These are phyloP conservation scores for Thymelicus lineola DNA, from an alignment of 2,888 invertebrate genomes.

Conservation along the genomic window DNA sequence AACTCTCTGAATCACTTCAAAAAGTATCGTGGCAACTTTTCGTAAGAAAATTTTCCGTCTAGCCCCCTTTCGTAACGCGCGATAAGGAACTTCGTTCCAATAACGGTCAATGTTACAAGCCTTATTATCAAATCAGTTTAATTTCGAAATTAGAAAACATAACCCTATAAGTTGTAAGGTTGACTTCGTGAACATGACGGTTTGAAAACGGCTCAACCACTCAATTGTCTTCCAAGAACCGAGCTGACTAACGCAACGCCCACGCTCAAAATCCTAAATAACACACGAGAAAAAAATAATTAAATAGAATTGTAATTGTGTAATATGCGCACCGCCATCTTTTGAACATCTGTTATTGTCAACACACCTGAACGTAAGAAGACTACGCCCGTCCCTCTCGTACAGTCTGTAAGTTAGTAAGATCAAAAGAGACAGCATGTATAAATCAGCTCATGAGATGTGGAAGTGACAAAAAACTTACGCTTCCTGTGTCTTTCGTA, in stretches of 20 bases:
- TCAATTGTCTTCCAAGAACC: slow-evolving; percentile 66
- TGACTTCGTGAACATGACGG: slow-evolving; percentile 60
- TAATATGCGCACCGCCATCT: slow-evolving; percentile 76
- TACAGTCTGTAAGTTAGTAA: slow-evolving; percentile 35
- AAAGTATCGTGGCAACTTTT: too few relatives aligned
- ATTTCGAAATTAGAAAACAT: slow-evolving; percentile 58
- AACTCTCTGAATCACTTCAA: too few relatives aligned
- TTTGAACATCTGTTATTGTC: slow-evolving; percentile 83
- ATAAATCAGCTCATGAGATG: slow-evolving; percentile 65
- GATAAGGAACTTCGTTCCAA: too few relatives aligned
- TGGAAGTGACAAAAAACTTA: slow-evolving; percentile 84
- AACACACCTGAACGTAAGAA: slow-evolving; percentile 78
- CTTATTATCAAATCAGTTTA: slow-evolving; percentile 59
- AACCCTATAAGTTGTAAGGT: slow-evolving; percentile 60
- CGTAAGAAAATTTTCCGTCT: too few relatives aligned
- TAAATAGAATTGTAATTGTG: slow-evolving; percentile 84
- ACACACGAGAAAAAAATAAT: slow-evolving; percentile 78
- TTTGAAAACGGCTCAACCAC: slow-evolving; percentile 58
- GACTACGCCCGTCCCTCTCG: slow-evolving; percentile 54
- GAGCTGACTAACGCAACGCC: slow-evolving; percentile 57
- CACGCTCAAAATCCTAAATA: slow-evolving; percentile 66
- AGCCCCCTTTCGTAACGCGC: too few relatives aligned
- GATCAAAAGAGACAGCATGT: slow-evolving; percentile 54
- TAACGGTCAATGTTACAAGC: background rate
- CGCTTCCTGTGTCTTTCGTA: slow-evolving; percentile 85